Percentiles rank a stretch among this genome's conserved stretches.
phyloP scores from a whole-genome alignment of 2,113 vertebrate species.

The Callorhinus ursinus region DNA sequence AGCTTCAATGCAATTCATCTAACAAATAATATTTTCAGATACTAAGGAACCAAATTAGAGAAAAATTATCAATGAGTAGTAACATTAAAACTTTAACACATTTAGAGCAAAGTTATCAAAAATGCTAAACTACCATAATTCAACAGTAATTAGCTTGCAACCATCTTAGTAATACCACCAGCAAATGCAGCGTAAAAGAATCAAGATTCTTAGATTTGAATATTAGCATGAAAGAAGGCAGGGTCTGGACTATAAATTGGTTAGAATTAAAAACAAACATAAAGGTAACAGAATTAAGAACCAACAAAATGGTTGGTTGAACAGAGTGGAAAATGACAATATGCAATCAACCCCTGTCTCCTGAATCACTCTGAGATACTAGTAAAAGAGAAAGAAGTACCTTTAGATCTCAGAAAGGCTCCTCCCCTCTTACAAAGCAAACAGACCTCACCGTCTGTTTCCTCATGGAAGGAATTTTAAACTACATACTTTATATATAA shows the following conservation, averaged over 20 bases:
- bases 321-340: not conserved
- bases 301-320: not conserved
- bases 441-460: not conserved
- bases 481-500: not conserved
- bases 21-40: conserved; percentile 22
- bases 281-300: conserved; percentile 5
- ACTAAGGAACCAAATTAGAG: conserved; percentile 36
- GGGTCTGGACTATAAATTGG: not conserved
- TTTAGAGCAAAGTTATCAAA: conserved; percentile 25
- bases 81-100: conserved; percentile 6
- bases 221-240: not conserved
- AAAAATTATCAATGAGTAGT: conserved; percentile 14
- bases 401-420: not conserved
- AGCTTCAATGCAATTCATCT: not conserved
- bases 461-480: not conserved
- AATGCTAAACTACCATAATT: not conserved
- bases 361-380: not conserved
- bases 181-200: not conserved
- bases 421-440: not conserved
- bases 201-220: not conserved
- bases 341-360: not conserved
- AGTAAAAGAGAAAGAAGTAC: not conserved
- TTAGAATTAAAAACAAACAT: conserved; percentile 16
- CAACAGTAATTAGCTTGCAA: not conserved
- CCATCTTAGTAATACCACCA: not conserved